phyloP scores from a whole-genome alignment of 2,113 vertebrate genomes.

The Passer montanus region DNA sequence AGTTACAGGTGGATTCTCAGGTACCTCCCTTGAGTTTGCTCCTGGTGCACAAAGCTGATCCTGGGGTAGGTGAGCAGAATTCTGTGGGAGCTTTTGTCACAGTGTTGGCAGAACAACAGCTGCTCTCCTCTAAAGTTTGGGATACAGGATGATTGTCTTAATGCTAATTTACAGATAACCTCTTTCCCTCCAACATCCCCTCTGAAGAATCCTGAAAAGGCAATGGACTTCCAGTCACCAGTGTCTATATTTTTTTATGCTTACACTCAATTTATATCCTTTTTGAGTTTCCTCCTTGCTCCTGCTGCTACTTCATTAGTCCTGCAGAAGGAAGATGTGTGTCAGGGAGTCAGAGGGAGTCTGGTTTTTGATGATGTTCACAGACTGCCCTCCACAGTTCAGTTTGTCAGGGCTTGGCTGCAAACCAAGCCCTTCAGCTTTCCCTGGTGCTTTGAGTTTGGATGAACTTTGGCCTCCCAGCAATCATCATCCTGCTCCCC shows the following conservation, averaged over 20 bases:
- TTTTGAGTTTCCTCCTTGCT: conserved; percentile 10
- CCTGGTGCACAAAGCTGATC: neutral
- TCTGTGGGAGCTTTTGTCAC: conserved; percentile 18
- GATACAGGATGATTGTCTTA: neutral
- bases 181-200: neutral
- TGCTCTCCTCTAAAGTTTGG: neutral
- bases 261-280: conserved; percentile 43
- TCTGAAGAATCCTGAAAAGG: conserved; percentile 6
- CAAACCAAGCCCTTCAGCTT: conserved; percentile 20
- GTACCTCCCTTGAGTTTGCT: neutral
- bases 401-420: conserved; percentile 39
- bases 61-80: neutral
- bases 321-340: conserved; percentile 24
- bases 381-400: conserved; percentile 20
- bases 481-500: conserved; percentile 31
- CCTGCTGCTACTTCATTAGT: conserved; percentile 50
- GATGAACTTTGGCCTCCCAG: conserved; percentile 16
- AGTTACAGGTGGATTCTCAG: neutral
- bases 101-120: neutral
- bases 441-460: conserved; percentile 46
- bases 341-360: conserved; percentile 36
- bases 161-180: conserved; percentile 1
- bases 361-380: conserved; percentile 46
- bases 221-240: neutral
- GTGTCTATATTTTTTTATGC: neutral